Evolutionary conservation across 2,797 vertebrate species (phyloP).

Genomic region (Ctenosaura bakeri): DNA sequence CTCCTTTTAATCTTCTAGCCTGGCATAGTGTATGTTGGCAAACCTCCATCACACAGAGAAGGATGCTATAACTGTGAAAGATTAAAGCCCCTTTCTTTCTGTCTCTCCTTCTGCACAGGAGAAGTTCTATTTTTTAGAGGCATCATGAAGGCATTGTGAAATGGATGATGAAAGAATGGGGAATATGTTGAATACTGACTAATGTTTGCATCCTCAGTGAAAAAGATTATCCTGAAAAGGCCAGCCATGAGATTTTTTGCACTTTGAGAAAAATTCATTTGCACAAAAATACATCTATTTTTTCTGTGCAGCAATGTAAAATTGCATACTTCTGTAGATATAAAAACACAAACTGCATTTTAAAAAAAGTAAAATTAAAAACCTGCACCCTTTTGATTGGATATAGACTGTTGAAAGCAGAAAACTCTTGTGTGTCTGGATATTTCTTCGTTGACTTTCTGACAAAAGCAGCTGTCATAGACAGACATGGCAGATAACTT

Average conservation of each 20-base stretch:
- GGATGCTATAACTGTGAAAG: neutral
- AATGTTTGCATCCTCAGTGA: too few relatives aligned
- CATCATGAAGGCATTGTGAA: neutral
- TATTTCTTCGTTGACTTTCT: conserved; percentile 11
- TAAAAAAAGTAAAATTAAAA: conserved; percentile 20
- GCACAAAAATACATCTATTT: too few relatives aligned
- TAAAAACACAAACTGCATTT: conserved; percentile 1
- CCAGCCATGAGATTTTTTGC: too few relatives aligned
- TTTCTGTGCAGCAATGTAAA: neutral
- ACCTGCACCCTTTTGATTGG: conserved; percentile 18
- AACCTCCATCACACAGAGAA: neutral
- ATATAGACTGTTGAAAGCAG: conserved; percentile 23
- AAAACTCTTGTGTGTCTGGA: neutral
- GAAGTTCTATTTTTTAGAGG: neutral
- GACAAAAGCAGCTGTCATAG: conserved; percentile 28
- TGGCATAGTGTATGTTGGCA: neutral
- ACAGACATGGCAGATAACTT: too few relatives aligned
- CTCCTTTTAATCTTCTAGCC: neutral
- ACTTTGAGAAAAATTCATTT: too few relatives aligned
- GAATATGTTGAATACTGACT: too few relatives aligned
- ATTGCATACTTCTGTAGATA: neutral
- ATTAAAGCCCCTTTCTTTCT: neutral
- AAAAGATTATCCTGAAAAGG: too few relatives aligned
- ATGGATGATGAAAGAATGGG: neutral
- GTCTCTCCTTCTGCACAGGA: neutral